Evolutionary conservation across 2,113 vertebrate species (phyloP).

Genomic region (Etheostoma cragini): DNA sequence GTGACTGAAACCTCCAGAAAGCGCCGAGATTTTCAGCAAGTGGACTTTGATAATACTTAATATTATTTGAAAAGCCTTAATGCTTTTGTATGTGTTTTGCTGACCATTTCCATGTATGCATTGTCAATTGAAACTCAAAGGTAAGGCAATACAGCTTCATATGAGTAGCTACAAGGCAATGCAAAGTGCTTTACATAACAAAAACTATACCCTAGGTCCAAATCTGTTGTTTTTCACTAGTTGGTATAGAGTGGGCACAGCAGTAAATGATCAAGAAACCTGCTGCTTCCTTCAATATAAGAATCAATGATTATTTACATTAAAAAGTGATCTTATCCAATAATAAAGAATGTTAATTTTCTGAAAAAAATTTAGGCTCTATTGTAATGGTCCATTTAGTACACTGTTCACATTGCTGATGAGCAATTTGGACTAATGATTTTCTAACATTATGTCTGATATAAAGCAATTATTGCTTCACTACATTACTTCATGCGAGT

Average conservation of each 20-base stretch:
- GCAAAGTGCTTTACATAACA: no score
- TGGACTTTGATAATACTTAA: not conserved
- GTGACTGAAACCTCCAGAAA: not conserved
- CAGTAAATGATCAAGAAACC: not conserved
- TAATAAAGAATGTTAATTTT: constrained; percentile 6
- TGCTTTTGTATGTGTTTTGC: not conserved
- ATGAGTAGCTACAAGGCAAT: no score
- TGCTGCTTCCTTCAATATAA: not conserved
- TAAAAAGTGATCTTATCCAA: not conserved
- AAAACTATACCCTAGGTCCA: not conserved
- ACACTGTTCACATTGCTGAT: constrained; percentile 28
- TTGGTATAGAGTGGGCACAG: not conserved
- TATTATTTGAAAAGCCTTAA: not conserved
- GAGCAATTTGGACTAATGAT: constrained; percentile 46
- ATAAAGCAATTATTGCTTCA: constrained; percentile 21
- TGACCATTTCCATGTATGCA: not conserved
- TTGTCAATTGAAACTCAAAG: not conserved
- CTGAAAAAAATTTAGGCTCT: not conserved
- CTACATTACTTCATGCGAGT: constrained; percentile 43
- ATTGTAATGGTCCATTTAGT: constrained; percentile 32
- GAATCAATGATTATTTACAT: not conserved
- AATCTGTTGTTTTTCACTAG: not conserved
- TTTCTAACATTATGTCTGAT: constrained; percentile 32
- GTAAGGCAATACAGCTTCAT: no score
- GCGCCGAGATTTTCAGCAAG: not conserved